Base-by-base conservation (phyloP, 2,113 vertebrate genomes). In the Tachycineta bicolor region DNA sequence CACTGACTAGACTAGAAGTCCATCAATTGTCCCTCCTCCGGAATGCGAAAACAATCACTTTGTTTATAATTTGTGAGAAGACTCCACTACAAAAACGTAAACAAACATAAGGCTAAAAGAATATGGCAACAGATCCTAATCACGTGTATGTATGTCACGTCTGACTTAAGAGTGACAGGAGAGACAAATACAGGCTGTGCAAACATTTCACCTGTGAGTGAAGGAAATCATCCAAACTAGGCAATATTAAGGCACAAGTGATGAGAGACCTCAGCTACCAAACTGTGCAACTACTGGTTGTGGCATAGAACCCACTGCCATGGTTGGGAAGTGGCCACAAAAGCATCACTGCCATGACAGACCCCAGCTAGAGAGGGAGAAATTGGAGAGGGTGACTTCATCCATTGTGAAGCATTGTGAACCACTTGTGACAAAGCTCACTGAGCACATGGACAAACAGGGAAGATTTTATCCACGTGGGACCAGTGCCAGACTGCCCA, bases 361-460 rank as follows among this genome's bases (percentile, higher is more conserved):
- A 58, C 24, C 9, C 21, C 19, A 15, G 44, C 28, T 10, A 4
- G 11, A 28, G 26, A 17, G 18, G 4, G 2, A 47, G 13, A 46
- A n/a, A 20, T 10, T 1, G 1, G 17, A 37, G 26, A 58, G 24
- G 11, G 28, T 12, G 41, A 44, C 1, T 4, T 20, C 3, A 2
- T 37, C 34, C 29, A 2, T 13, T 41, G 31, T 7, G 5, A 47
- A 77, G 56, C 25, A 14, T 37, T 37, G 37, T 37, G 33, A 21
- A 69, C 8, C 3, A 5, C 20, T 14, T 16, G 8, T 1, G 24
- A 8, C 5, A 29, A 43, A 69, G 15, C 37, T 29, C 18, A 41
- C 25, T 3, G 5, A 47, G 23, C 2, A 0, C 33, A 20, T 0
- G 7, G 33, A 43, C 20, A 31, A 59, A 37, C 6, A 18, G 6